phyloP scores from a whole-genome alignment of 2,888 invertebrate genomes.

The Oxyteleia sp. region DNA sequence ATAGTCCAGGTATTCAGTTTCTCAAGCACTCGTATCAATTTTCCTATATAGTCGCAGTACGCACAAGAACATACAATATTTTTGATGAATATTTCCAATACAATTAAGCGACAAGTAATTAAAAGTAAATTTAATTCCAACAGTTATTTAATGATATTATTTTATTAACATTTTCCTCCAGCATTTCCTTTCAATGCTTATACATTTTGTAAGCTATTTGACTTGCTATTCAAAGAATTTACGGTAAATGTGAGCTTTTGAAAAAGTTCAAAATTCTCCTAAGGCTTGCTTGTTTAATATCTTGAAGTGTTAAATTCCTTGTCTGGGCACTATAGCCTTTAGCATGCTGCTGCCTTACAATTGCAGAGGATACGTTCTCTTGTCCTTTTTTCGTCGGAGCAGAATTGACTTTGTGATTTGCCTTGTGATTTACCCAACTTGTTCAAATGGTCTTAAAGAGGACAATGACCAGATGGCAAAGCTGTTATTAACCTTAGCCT shows the following conservation, averaged over 20 bases:
- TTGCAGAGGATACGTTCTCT: constrained; percentile 27
- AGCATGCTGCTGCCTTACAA: constrained; percentile 32
- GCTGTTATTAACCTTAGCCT: background rate
- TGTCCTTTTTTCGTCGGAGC: constrained; percentile 36
- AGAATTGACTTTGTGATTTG: constrained; percentile 61
- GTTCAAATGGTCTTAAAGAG: constrained; percentile 34
- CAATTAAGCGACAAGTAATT: too few species aligned
- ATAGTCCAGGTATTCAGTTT: too few species aligned
- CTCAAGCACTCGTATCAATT: too few species aligned
- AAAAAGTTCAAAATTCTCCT: constrained; percentile 31
- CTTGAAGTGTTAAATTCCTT: constrained; percentile 58
- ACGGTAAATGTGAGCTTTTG: constrained; percentile 5
- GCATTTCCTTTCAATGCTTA: too few species aligned
- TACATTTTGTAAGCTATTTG: constrained; percentile 1
- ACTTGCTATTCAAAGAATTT: constrained; percentile 23
- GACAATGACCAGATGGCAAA: constrained; percentile 14
- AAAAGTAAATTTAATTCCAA: too few species aligned
- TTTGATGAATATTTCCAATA: too few species aligned
- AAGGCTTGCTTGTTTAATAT: constrained; percentile 31
- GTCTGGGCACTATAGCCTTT: constrained; percentile 29
- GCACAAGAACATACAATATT: too few species aligned
- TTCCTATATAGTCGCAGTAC: too few species aligned
- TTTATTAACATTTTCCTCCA: too few species aligned
- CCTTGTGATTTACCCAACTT: constrained; percentile 46
- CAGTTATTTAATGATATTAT: too few species aligned